Evolutionary conservation across 2,888 invertebrate species (phyloP).

Genomic region (Stomorhina lunata): DNA sequence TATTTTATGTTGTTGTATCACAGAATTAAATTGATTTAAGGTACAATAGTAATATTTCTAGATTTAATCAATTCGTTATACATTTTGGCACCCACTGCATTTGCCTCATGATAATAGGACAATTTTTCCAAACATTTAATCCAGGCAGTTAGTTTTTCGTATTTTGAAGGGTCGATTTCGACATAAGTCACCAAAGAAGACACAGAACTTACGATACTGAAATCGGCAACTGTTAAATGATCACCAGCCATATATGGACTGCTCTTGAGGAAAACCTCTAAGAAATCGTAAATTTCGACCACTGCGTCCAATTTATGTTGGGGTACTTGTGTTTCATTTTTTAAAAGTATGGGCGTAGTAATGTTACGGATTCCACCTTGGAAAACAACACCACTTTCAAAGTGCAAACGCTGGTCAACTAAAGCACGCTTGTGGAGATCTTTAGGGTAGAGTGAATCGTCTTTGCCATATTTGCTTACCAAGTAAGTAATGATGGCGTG

Average conservation of each 20-base stretch:
- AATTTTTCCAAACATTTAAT: conserved; percentile 70
- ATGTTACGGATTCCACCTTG: conserved; percentile 76
- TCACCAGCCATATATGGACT: conserved; percentile 9
- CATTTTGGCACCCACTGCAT: conserved; percentile 67
- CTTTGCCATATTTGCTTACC: no score
- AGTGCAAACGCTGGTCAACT: no score
- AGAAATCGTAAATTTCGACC: conserved; percentile 60
- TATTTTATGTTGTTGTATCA: no score
- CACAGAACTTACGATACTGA: conserved; percentile 71
- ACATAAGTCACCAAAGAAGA: conserved; percentile 67
- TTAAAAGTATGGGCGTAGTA: conserved; percentile 72
- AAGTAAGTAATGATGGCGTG: no score
- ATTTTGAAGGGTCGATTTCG: no score
- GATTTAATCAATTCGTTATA: conserved; percentile 67
- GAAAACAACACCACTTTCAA: no score
- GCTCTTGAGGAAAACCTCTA: no score
- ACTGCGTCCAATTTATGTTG: conserved; percentile 70
- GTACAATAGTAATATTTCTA: conserved; percentile 54
- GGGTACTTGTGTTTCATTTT: conserved; percentile 70
- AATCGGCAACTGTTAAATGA: conserved; percentile 74
- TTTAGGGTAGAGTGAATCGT: no score
- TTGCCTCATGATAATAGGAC: conserved; percentile 73
- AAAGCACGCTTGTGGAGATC: no score
- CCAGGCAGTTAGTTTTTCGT: conserved; percentile 72
- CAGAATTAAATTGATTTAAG: conserved; percentile 67